Evolutionary conservation across 1,140 invertebrate genomes (phyloP).

Genomic region (Leptestheria dahalacensis): DNA sequence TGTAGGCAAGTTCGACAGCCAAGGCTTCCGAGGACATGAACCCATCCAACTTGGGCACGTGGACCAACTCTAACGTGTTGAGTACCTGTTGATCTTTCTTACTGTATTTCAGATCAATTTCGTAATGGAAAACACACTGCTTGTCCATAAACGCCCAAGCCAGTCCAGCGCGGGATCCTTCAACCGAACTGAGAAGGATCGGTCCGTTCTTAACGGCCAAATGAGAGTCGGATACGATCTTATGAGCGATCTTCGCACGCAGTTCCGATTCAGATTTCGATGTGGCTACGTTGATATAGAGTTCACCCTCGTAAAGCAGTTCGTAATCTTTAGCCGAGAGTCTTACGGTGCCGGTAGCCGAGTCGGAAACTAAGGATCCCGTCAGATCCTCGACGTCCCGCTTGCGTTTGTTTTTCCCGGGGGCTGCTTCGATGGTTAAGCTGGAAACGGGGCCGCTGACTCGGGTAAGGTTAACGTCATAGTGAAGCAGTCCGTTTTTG

Average conservation of each 20-base stretch:
- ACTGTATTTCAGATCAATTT: slow-evolving; percentile 35
- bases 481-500: slow-evolving; percentile 51
- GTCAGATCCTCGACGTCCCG: slow-evolving; percentile 14
- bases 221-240: slow-evolving; percentile 55
- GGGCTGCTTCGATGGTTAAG: slow-evolving; percentile 16
- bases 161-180: slow-evolving; percentile 42
- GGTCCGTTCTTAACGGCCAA: slow-evolving; percentile 36
- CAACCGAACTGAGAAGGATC: slow-evolving; percentile 33
- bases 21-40: neutral
- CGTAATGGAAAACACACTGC: slow-evolving; percentile 68
- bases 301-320: slow-evolving; percentile 58
- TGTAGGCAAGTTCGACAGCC: neutral
- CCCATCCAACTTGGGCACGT: slow-evolving; percentile 16
- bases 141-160: slow-evolving; percentile 65
- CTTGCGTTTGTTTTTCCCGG: slow-evolving; percentile 14
- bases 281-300: slow-evolving; percentile 54
- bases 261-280: slow-evolving; percentile 35
- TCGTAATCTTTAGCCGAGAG: slow-evolving; percentile 53
- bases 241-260: slow-evolving; percentile 44
- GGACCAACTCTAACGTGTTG: slow-evolving; percentile 21
- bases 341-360: slow-evolving; percentile 50
- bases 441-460: slow-evolving; percentile 5
- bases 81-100: slow-evolving; percentile 18
- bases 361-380: slow-evolving; percentile 15
- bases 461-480: slow-evolving; percentile 54